Evolutionary conservation across 2,797 vertebrate species (phyloP).

Genomic region (Hemitrygon akajei): DNA sequence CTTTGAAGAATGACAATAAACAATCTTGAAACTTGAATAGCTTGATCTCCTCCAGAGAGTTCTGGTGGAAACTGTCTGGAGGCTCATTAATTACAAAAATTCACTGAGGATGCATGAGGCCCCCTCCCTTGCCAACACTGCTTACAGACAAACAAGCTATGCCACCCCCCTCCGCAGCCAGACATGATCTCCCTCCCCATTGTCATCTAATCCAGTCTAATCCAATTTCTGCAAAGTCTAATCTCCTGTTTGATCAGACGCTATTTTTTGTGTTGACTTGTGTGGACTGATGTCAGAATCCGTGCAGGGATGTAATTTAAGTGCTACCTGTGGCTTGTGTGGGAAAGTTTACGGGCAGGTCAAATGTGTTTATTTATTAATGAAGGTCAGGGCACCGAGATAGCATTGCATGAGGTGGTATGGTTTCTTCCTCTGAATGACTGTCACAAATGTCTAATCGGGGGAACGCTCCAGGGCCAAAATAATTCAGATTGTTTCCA

Average conservation of each 20-base stretch:
- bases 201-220: not conserved
- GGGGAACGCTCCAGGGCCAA: too few relatives aligned
- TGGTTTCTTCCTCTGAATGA: not conserved
- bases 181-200: not conserved
- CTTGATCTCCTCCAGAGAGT: too few relatives aligned
- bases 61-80: too few relatives aligned
- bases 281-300: not conserved
- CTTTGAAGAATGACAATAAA: too few relatives aligned
- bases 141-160: too few relatives aligned
- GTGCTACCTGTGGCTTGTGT: constrained; percentile 10
- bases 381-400: constrained; percentile 58
- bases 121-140: too few relatives aligned
- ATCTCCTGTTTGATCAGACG: constrained; percentile 19
- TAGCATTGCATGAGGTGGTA: not conserved
- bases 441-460: too few relatives aligned
- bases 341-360: constrained; percentile 62
- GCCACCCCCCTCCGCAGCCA: not conserved
- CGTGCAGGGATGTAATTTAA: constrained; percentile 4
- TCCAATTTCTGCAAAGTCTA: not conserved
- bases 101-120: too few relatives aligned
- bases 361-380: constrained; percentile 66
- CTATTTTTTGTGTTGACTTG: not conserved
- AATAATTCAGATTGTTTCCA: too few relatives aligned
- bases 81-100: too few relatives aligned
- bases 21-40: too few relatives aligned